Conservation (phyloP, 1,140 invertebrate species). For the Sycobia sp. region DNA sequence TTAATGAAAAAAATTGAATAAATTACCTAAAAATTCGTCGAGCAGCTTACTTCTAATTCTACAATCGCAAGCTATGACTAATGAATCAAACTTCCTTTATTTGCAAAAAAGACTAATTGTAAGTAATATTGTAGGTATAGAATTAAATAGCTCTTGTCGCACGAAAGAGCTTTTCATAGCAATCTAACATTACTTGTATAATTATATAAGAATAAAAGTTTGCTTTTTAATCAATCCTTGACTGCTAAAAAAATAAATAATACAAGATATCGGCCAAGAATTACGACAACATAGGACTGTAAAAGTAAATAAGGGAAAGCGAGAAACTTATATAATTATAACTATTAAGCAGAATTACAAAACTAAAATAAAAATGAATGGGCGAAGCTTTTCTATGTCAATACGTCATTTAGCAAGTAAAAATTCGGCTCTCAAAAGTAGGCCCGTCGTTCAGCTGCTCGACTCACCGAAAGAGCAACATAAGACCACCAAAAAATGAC, state of each 20-base stretch:
- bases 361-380: conserved; percentile 14
- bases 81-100: conserved; percentile 21
- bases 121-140: not conserved
- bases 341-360: conserved; percentile 17
- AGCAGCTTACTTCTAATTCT: conserved; percentile 37
- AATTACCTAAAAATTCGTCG: conserved; percentile 34
- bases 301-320: not conserved
- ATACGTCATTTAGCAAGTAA: conserved; percentile 20
- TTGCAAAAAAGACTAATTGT: conserved; percentile 21
- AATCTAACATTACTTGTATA: conserved; percentile 18
- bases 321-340: not conserved
- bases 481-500: conserved; percentile 89
- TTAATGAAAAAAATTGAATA: conserved; percentile 18
- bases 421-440: not conserved
- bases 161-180: conserved; percentile 13
- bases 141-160: conserved; percentile 10
- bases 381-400: conserved; percentile 26
- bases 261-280: conserved; percentile 5
- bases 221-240: conserved; percentile 8
- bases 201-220: conserved; percentile 9
- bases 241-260: conserved; percentile 1
- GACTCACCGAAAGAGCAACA: conserved; percentile 93
- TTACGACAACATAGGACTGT: not conserved
- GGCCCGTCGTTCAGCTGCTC: conserved; percentile 52
- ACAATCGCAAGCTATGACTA: conserved; percentile 28